Percentiles rank a stretch among this genome's conserved stretches.
phyloP scores from a whole-genome alignment of 92 coral and sea anemone genomes.

The Epizoanthus illoricatus region DNA sequence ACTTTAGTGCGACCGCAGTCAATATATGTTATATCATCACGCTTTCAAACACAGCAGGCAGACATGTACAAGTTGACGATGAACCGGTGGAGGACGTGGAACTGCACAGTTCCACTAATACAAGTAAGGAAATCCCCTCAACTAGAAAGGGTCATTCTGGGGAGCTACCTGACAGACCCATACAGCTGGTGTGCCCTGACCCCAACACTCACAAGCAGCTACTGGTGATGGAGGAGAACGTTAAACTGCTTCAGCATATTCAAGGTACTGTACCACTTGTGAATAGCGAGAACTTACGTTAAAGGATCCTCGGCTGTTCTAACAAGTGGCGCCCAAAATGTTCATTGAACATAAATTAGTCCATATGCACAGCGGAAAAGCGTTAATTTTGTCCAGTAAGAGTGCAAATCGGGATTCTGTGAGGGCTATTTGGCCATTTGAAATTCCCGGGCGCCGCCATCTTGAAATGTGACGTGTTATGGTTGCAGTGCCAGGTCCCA shows the following conservation, averaged over 20 bases:
- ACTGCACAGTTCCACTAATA: not conserved
- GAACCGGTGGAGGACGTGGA: not conserved
- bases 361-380: too few species aligned
- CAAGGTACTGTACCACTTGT: too few species aligned
- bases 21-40: not conserved
- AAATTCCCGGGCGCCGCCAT: too few species aligned
- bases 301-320: too few species aligned
- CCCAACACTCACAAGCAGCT: conserved; percentile 55
- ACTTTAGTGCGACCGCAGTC: not conserved
- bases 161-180: conserved; percentile 52
- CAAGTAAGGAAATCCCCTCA: not conserved
- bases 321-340: too few species aligned
- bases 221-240: conserved; percentile 57
- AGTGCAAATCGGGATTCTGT: too few species aligned
- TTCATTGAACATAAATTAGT: too few species aligned
- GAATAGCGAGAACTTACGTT: too few species aligned
- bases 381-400: too few species aligned
- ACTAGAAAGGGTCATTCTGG: not conserved
- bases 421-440: too few species aligned
- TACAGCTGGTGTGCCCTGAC: conserved; percentile 64
- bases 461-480: too few species aligned
- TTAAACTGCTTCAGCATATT: conserved; percentile 54
- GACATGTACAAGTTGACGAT: not conserved
- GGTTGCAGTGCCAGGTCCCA: too few species aligned
- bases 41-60: not conserved